A percentile compares a stretch with the other conserved stretches of the same genome.
phyloP scores from a whole-genome alignment of 2,113 vertebrate species.

The Nematolebias whitei region DNA sequence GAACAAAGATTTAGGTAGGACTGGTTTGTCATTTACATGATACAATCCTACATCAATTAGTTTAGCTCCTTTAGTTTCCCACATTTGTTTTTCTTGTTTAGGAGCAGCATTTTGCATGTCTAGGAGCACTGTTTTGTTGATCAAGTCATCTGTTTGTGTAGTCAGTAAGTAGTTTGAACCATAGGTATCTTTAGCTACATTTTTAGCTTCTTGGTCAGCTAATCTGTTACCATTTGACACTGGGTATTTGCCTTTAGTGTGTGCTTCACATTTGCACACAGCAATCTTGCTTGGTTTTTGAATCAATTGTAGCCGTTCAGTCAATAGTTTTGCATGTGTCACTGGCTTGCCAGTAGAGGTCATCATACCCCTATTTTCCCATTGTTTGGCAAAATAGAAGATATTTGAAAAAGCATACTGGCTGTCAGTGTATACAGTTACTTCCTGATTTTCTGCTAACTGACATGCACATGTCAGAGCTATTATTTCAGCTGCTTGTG shows the following conservation, averaged over 20 bases:
- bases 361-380: background rate
- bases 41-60: background rate
- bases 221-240: background rate
- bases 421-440: background rate
- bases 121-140: background rate
- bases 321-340: background rate
- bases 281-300: background rate
- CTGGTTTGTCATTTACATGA: background rate
- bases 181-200: background rate
- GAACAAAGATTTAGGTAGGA: background rate
- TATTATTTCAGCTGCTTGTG: background rate
- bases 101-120: background rate
- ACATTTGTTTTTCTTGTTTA: accelerated
- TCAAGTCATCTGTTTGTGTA: too few species aligned
- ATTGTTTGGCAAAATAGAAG: background rate
- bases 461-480: background rate
- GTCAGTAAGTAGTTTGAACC: too few species aligned
- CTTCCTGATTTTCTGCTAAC: background rate
- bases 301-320: background rate
- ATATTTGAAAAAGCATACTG: background rate
- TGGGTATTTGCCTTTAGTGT: accelerated
- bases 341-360: background rate
- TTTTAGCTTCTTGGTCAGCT: background rate
- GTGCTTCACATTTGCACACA: background rate
- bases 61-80: background rate